Conservation (phyloP, 2,113 vertebrate genomes). For the Lagopus muta region DNA sequence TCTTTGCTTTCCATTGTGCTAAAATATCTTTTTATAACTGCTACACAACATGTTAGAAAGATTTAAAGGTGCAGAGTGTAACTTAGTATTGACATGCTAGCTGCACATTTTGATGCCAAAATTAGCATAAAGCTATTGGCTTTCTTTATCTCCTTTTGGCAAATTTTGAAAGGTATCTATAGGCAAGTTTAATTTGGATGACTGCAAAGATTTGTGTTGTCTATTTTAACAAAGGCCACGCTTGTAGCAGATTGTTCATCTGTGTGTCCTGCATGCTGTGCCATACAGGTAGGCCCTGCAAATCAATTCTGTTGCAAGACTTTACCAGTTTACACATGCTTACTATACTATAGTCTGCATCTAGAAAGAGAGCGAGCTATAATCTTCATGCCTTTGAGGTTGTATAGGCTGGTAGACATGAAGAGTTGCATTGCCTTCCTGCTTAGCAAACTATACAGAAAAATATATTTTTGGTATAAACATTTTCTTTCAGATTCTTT, state of each 20-base stretch:
- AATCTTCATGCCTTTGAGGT: not conserved
- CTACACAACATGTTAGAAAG: not conserved
- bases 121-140: not conserved
- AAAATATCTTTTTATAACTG: not conserved
- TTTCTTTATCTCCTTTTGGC: not conserved
- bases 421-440: not conserved
- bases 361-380: not conserved
- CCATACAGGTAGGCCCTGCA: not conserved
- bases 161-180: not conserved
- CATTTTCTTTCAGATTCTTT: not conserved
- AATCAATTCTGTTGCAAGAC: not conserved
- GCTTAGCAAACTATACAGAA: not conserved
- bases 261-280: not conserved
- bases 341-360: not conserved
- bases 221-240: not conserved
- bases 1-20: not conserved
- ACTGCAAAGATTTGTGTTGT: not conserved
- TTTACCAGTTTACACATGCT: not conserved
- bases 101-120: not conserved
- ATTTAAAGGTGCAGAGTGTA: not conserved
- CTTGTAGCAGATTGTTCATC: accelerated
- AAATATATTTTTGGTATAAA: not conserved
- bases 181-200: not conserved
- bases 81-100: not conserved
- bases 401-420: not conserved